Base-by-base conservation (phyloP, 2,113 vertebrate species). In the Colinus virginianus region DNA sequence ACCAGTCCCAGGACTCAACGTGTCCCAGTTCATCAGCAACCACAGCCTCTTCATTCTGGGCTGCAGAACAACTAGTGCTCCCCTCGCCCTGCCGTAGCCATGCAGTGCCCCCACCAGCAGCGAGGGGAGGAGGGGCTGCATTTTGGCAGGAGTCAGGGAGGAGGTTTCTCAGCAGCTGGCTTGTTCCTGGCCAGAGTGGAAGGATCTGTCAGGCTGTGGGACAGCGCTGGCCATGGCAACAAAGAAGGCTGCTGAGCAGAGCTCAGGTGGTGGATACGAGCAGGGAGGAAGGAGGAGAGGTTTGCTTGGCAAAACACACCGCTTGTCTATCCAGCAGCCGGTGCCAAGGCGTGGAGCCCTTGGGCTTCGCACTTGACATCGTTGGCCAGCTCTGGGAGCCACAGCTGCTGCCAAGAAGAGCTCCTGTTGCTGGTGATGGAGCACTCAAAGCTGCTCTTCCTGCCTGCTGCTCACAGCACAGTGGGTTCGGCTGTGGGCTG, bases 321-420 rank as follows among this genome's bases (percentile, higher is more conserved):
- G 48, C 32, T 68, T 62, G 61, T 45, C 40, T 48, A 13, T 48
- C 61, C 48, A 7, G 83, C 34, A 43, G 61, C 25, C 2, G 5
- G 77, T 70, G 77, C 74, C 80, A 81, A 66, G 82, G 62, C 56
- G 30, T 49, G 59, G 51, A 76, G 18, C 45, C 36, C 66, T 16
- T 7, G 66, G 20, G 13, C 40, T 80, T 38, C 26, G 15, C 20
- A 6, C 43, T 72, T 80, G 81, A 59, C 49, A 53, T 15, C 4
- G 0, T 0, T 0, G 15, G 7, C 30, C 0, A 0, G 21, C 2
- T 30, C 70, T 22, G 45, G 76, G 53, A 86, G 42, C 63, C 12
- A 2, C 62, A 86, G 61, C 48, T 72, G 2, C 45, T n/a, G 77
- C 66, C 0, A 26, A 43, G 20, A 32, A 75, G n/a, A 19, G 22